Conservation (phyloP, 2,888 invertebrate species). For the Xestia sexstrigata region DNA sequence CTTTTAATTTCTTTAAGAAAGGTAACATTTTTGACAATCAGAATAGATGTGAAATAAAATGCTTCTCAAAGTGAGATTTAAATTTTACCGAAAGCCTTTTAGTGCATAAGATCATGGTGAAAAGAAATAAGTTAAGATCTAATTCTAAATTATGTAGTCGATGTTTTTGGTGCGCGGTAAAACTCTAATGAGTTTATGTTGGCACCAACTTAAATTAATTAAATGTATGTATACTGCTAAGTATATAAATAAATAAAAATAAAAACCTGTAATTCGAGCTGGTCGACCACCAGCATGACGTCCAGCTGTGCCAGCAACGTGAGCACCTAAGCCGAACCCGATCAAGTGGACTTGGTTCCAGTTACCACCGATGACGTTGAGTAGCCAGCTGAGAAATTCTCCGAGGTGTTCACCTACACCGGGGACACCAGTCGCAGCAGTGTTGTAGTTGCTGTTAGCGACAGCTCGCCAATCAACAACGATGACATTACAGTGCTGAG, state of each 20-base stretch:
- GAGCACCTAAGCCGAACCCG: conserved; percentile 87
- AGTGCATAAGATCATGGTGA: not conserved
- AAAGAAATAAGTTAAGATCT: not conserved
- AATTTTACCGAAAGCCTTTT: not conserved
- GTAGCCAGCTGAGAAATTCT: conserved; percentile 78
- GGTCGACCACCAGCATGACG: conserved; percentile 70
- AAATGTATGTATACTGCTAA: no score
- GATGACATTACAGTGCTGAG: conserved; percentile 4
- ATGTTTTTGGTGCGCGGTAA: no score
- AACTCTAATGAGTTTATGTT: no score
- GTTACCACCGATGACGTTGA: conserved; percentile 79
- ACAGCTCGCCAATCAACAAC: not conserved
- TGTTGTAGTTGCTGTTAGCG: not conserved
- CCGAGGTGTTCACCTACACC: not conserved
- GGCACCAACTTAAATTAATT: no score
- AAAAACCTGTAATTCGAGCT: conserved; percentile 71
- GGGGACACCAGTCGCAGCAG: not conserved
- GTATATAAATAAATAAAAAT: no score
- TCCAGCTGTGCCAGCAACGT: conserved; percentile 82
- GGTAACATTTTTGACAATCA: not conserved
- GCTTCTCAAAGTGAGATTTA: not conserved
- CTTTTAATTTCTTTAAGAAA: not conserved
- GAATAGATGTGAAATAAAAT: not conserved
- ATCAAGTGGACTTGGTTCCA: conserved; percentile 83
- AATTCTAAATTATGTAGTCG: no score